Evolutionary conservation across 2,888 invertebrate species (phyloP), one percentile per base, ranked within the genome.

Genomic region (Candidula unifasciata): DNA sequence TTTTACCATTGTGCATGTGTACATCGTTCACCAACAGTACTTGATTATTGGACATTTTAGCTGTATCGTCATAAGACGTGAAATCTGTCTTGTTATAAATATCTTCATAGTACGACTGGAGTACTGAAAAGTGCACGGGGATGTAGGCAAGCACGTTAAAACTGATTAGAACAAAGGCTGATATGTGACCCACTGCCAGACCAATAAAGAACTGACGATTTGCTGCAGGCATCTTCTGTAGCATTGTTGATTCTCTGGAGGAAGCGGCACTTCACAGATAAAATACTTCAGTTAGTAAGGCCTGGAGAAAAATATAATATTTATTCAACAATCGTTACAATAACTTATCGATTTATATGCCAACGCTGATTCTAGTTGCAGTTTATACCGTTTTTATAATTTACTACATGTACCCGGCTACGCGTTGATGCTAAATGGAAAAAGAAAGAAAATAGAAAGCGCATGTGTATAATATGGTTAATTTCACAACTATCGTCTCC

Each of bases 1-100:
- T 54, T 10, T 83, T 44, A 83, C 83, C 83, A n/a, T 83, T 79
- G 52, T 83, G 83, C 78, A 79, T 71, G 66, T 83, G 83, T n/a
- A 54, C 79, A 37, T 83, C 83, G 60, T 73, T 71, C 16, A 37
- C 73, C 35, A 83, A n/a, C 5, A 35, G 33, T 24, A 83, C 54
- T 1, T 3, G 2, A 18, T 73, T 44, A 5, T 44, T 27, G 24
- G 66, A 37, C 3, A 44, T 71, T 35, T 27, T 60, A 2, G 69
- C 69, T 0, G 37, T 10, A n/a, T n/a, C n/a, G n/a, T n/a, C n/a
- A n/a, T n/a, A n/a, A n/a, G n/a, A n/a, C n/a, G n/a, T n/a, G n/a
- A n/a, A n/a, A n/a, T n/a, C n/a, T n/a, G n/a, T n/a, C 16, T 21
- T 44, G 33, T 33, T 54, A 16, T 78, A 78, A 8, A 60, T 24